Base-by-base conservation (phyloP, 2,888 invertebrate genomes). In the Parthenolecanium corni region DNA sequence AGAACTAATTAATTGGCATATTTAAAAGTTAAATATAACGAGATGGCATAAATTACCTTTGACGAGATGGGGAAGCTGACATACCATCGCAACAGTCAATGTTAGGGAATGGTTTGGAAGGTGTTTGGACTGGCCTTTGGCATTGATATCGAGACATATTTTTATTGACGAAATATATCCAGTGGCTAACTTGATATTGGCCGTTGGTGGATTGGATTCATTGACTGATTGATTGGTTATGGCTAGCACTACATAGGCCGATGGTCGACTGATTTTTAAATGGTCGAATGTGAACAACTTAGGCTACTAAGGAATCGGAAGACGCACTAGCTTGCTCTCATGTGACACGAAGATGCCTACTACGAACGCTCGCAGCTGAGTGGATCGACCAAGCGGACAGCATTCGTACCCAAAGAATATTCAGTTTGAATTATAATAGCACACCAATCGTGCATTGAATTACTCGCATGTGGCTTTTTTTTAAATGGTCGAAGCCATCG, bases 1-100 rank as follows among this genome's bases (percentile, higher is more conserved):
- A 6, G 31, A 31, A 31, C 31, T 31, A 31, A 31, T n/a, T 31
- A 31, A 31, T 31, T 31, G 31, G 61, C 61, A 51, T 51, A 40
- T 61, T 25, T 61, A 20, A 49, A 14, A 56, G 24, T 56, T n/a
- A n/a, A 42, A 16, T 58, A 61, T 61, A n/a, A n/a, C 51, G 61
- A 61, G 31, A 16, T 40, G 61, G 49, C 38, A 61, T 57, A 38
- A 61, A 49, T 61, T 61, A 61, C 61, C 61, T 61, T 61, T 61
- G 31, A 12, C 23, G 23, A 49, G 18, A 49, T 49, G 18, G 49
- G 49, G 49, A 49, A 49, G 49, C 38, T 61, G 61, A 36, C 23
- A 57, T 51, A 61, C 51, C 51, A 51, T 51, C 61, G 49, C 49
- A 31, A 47, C 57, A 58, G 36, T 31, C 38, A 47, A 46, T 36